These are phyloP conservation scores for Noctua comes DNA, from an alignment of 2,888 invertebrate species.

Conservation along the genomic window DNA sequence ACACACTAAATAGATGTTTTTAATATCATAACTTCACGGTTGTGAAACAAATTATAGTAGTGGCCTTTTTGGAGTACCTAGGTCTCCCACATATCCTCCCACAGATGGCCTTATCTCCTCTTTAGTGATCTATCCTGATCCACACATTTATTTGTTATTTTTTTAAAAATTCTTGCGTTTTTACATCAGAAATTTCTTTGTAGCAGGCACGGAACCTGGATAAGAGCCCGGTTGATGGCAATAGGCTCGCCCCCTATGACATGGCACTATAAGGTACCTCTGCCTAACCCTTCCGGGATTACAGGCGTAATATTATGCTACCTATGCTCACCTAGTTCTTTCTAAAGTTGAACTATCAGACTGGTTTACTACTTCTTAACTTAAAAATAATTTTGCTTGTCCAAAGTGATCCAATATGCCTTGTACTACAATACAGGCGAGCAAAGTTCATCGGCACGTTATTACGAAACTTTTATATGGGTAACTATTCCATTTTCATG, in stretches of 20 bases:
- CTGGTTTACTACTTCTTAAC: not conserved
- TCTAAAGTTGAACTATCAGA: not conserved
- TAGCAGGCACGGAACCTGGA: not conserved
- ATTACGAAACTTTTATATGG: slow-evolving; percentile 45
- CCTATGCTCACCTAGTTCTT: not conserved
- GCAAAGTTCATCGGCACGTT: slow-evolving; percentile 25
- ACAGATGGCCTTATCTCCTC: not conserved
- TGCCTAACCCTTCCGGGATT: not conserved
- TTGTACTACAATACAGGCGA: not conserved
- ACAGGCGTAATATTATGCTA: not conserved
- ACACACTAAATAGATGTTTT: not conserved
- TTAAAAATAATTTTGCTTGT: not conserved
- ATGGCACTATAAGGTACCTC: not conserved
- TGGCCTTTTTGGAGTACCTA: not conserved
- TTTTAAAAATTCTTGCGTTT: not conserved
- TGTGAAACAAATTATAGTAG: not conserved
- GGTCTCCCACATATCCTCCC: not conserved
- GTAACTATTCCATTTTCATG: slow-evolving; percentile 51
- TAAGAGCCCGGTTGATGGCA: not conserved
- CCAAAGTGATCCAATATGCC: slow-evolving; percentile 6
- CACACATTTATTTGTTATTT: not conserved
- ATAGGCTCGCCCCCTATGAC: not conserved
- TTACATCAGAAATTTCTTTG: not conserved
- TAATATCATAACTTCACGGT: not conserved
- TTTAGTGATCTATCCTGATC: not conserved